Percentiles rank a stretch among this genome's conserved stretches.
Conservation (phyloP, 2,888 invertebrate genomes). For the Hyposoter didymator region DNA sequence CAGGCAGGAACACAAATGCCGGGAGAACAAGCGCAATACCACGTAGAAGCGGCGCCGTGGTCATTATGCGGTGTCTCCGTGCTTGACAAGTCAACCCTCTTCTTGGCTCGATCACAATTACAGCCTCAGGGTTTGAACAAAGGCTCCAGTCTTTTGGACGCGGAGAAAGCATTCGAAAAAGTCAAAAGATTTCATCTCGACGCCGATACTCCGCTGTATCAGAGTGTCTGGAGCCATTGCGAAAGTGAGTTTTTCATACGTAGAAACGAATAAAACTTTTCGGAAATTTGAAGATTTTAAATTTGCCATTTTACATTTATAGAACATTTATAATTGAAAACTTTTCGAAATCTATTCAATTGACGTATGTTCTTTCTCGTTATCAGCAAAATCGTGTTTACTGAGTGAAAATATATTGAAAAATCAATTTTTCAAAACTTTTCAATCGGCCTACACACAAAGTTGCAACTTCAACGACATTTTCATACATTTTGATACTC, state of each 20-base stretch:
- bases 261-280: neutral
- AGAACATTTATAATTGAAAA: neutral
- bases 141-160: conserved; percentile 76
- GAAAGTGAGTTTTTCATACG: conserved; percentile 73
- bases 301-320: neutral
- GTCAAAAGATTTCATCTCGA: conserved; percentile 80
- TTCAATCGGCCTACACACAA: no score
- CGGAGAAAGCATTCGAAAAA: conserved; percentile 77
- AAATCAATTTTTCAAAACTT: no score
- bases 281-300: neutral
- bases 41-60: conserved; percentile 85
- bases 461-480: neutral
- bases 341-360: neutral
- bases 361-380: no score
- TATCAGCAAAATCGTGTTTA: no score
- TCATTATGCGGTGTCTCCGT: conserved; percentile 87
- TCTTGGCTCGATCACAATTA: conserved; percentile 78
- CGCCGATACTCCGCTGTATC: conserved; percentile 74
- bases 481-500: neutral
- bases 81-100: conserved; percentile 86
- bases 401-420: no score
- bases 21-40: conserved; percentile 84
- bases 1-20: conserved; percentile 84
- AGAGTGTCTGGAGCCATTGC: conserved; percentile 79
- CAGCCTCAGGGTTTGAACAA: conserved; percentile 58